Conservation (phyloP, 2,888 invertebrate genomes). For the Eubasilissa splendida region DNA sequence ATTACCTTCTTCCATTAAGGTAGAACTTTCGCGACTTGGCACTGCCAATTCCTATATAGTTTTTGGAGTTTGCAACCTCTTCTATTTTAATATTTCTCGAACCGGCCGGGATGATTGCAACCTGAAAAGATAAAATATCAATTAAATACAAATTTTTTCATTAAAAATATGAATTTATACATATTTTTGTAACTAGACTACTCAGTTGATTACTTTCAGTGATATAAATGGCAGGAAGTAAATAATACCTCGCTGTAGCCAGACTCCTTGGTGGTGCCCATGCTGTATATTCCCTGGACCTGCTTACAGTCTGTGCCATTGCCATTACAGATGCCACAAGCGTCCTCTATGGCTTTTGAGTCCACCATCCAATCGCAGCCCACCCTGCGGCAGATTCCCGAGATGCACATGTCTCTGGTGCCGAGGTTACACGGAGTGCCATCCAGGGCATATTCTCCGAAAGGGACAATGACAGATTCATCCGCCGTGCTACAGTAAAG, state of each 20-base stretch:
- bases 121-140: constrained; percentile 64
- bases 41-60: constrained; percentile 85
- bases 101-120: constrained; percentile 83
- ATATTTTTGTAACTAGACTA: background rate
- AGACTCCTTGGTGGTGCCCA: constrained; percentile 72
- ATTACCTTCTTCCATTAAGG: constrained; percentile 84
- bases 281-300: constrained; percentile 82
- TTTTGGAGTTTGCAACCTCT: constrained; percentile 83
- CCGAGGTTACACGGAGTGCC: constrained; percentile 89
- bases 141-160: background rate
- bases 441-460: constrained; percentile 84
- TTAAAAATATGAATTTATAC: background rate
- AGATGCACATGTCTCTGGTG: constrained; percentile 87
- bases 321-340: constrained; percentile 90
- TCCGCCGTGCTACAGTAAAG: constrained; percentile 86
- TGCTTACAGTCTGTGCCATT: constrained; percentile 86
- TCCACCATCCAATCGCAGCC: constrained; percentile 94
- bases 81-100: constrained; percentile 85
- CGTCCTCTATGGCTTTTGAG: constrained; percentile 85
- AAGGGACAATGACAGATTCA: constrained; percentile 81
- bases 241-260: constrained; percentile 72
- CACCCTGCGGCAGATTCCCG: constrained; percentile 80
- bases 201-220: background rate
- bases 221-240: background rate
- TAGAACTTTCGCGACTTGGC: constrained; percentile 80